Base-by-base conservation (phyloP, 35 echinoderm and acorn worm genomes). In the Diadema setosum region DNA sequence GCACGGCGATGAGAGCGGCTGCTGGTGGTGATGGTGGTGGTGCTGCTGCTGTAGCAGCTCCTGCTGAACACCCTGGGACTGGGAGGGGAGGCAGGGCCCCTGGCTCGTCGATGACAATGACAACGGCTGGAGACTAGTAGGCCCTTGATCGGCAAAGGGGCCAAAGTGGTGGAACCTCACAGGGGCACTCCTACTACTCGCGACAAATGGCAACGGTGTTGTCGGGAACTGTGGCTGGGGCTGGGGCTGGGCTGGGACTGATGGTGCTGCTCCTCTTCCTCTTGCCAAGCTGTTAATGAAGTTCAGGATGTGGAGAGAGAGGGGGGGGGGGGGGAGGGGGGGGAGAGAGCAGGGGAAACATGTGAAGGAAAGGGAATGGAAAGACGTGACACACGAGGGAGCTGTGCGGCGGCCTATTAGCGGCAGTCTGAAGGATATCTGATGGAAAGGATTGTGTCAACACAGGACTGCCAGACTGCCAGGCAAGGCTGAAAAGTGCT, bases 371-470 rank as follows among this genome's bases (percentile, higher is more conserved):
- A 37, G 40, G 27, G 32, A 76, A 17, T 17, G 40, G 8, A 24
- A 37, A 35, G 27, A 21, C 37, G 70, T 42, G 40, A 78, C 18
- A 24, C 20, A 20, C 8, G 63, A 8, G 31, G 40, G 40, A 21
- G 44, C 37, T n/a, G 25, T 5, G 33, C 33, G 20, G 15, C 15
- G 2, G 39, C 39, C 73, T 24, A 78, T 3, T 6, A 44, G 15
- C 20, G 33, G 24, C 73, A 78, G 35, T 78, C 73, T 35, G 39
- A 42, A 36, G 73, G 73, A 44, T 78, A 78, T 78, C 44, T 78
- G 73, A 78, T 78, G 39, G 24, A 78, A 43, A 21, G 73, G 73
- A 78, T 78, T 78, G 44, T 78, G 73, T 78, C 73, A 78, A 78
- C 73, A 44, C 39, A 41, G 21, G 4, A 3, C 27, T 67, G 27